phyloP scores from a whole-genome alignment of 2,113 vertebrate species.

The Spheniscus mendiculus region DNA sequence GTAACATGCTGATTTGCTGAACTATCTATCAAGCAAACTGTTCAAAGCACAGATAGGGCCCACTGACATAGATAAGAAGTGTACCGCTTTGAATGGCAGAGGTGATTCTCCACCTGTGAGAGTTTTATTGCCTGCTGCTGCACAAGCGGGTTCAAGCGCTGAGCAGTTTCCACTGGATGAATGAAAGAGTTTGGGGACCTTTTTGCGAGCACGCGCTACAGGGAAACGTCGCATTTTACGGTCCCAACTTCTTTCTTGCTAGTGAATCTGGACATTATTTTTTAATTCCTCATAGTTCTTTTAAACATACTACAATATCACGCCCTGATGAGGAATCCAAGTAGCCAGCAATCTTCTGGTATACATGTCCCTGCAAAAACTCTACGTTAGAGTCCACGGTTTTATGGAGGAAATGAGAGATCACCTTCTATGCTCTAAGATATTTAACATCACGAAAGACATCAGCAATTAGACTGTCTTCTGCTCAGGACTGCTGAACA shows the following conservation, averaged over 20 bases:
- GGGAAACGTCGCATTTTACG: not conserved
- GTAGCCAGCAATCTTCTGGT: not conserved
- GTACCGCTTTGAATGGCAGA: not conserved
- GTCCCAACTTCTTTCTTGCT: not conserved
- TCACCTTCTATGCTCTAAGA: not conserved
- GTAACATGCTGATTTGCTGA: conserved; percentile 20
- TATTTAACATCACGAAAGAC: not conserved
- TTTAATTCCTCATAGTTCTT: not conserved
- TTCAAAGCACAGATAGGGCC: not conserved
- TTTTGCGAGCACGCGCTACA: rapidly evolving
- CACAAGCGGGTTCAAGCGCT: not conserved
- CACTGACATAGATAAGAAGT: not conserved
- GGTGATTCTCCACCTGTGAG: not conserved
- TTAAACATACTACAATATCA: not conserved
- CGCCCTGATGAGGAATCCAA: not conserved
- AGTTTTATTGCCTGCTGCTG: not conserved
- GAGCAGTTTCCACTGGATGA: not conserved
- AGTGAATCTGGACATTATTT: not conserved
- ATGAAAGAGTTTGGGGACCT: not conserved
- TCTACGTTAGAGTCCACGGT: not conserved
- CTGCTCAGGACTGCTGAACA: not conserved
- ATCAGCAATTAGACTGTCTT: not conserved
- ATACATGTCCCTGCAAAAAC: not conserved
- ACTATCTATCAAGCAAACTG: not conserved
- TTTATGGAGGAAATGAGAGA: not conserved